Conservation (phyloP, 92 coral and sea anemone genomes). For the Zoanthus gigantus region DNA sequence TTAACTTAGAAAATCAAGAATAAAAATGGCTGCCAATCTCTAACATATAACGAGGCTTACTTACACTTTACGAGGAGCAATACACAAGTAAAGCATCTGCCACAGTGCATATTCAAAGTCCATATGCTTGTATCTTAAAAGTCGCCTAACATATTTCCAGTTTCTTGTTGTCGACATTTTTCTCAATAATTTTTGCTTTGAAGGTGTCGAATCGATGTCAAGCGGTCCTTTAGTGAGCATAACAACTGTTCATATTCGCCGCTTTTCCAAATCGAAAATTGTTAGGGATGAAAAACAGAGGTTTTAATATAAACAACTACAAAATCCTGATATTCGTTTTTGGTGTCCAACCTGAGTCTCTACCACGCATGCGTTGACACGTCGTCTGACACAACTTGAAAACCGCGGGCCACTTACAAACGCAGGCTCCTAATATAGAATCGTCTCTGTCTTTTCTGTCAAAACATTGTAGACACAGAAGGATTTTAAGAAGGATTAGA, state of each 20-base stretch:
- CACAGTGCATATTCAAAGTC: constrained; percentile 99
- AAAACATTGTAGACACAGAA: background rate
- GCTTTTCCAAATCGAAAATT: background rate
- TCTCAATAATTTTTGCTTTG: constrained; percentile 75
- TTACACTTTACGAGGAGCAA: constrained; percentile 98
- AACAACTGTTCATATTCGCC: constrained; percentile 24
- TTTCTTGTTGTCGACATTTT: constrained; percentile 82
- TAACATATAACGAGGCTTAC: constrained; percentile 26
- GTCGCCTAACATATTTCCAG: constrained; percentile 94
- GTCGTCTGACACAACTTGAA: constrained; percentile 50
- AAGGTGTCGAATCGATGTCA: constrained; percentile 78
- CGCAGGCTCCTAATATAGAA: background rate
- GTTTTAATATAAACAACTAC: background rate
- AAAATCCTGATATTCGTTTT: background rate
- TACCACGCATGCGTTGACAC: constrained; percentile 96
- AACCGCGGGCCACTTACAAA: constrained; percentile 12
- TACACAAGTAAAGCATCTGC: constrained; percentile 97
- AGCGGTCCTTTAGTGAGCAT: constrained; percentile 65
- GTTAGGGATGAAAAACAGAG: background rate
- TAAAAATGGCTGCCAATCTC: no score
- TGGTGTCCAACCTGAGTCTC: background rate
- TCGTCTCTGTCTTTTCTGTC: background rate
- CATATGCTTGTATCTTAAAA: constrained; percentile 96
- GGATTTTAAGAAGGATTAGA: no score
- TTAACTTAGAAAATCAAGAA: no score